These are phyloP conservation scores for Drosophila busckii DNA, from an alignment of 1,140 invertebrate species.

Conservation along the genomic window DNA sequence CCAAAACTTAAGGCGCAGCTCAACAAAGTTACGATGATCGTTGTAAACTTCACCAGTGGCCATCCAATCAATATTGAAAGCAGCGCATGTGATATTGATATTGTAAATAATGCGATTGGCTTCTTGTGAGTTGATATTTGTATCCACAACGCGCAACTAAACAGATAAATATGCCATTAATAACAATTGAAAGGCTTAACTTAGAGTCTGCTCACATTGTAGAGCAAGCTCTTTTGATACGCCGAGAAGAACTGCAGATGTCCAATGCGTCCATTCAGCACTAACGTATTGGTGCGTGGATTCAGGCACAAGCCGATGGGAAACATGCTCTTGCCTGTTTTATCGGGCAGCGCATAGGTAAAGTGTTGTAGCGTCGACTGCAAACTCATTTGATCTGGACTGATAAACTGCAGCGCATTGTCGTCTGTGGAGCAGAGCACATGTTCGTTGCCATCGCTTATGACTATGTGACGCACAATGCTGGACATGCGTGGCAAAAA, in stretches of 20 bases:
- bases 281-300: slow-evolving; percentile 83
- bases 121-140: slow-evolving; percentile 86
- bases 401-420: slow-evolving; percentile 88
- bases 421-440: slow-evolving; percentile 86
- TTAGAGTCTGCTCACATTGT: slow-evolving; percentile 83
- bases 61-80: slow-evolving; percentile 87
- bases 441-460: slow-evolving; percentile 83
- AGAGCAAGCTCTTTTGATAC: slow-evolving; percentile 84
- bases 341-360: slow-evolving; percentile 81
- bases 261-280: slow-evolving; percentile 88
- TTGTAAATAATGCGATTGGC: slow-evolving; percentile 82
- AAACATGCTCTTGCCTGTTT: slow-evolving; percentile 78
- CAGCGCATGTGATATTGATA: slow-evolving; percentile 84
- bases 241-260: slow-evolving; percentile 90
- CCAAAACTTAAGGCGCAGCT: slow-evolving; percentile 91
- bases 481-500: slow-evolving; percentile 88
- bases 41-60: slow-evolving; percentile 86
- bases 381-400: slow-evolving; percentile 81
- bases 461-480: slow-evolving; percentile 84
- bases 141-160: slow-evolving; percentile 87
- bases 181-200: background rate
- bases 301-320: slow-evolving; percentile 85
- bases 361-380: slow-evolving; percentile 85
- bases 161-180: background rate
- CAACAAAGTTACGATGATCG: slow-evolving; percentile 81